Conservation (phyloP, 2,888 invertebrate species). For the Therioaphis trifolii region DNA sequence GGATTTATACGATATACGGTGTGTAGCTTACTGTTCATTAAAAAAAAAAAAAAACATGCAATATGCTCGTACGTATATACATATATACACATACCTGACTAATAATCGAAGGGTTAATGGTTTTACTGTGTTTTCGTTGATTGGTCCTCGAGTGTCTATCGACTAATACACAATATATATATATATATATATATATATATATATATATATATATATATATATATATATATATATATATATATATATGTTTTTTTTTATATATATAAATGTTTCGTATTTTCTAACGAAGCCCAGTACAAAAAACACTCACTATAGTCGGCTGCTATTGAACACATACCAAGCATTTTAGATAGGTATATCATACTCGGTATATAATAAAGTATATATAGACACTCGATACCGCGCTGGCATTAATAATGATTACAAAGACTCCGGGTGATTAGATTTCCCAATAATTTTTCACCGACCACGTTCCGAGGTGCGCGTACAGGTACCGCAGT, state of each 20-base stretch:
- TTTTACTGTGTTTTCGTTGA: constrained; percentile 46
- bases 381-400: background rate
- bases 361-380: background rate
- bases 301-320: background rate
- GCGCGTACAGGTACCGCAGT: background rate
- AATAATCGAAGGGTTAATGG: constrained; percentile 44
- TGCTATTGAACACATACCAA: background rate
- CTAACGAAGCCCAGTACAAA: constrained; percentile 16
- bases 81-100: background rate
- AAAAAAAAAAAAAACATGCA: constrained; percentile 13
- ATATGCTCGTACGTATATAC: background rate
- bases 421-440: background rate
- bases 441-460: background rate
- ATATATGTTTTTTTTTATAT: constrained; percentile 1
- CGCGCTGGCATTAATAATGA: background rate
- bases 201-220: constrained; percentile 1
- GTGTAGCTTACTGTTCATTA: background rate
- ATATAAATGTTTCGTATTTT: background rate
- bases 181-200: too few species aligned
- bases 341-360: background rate
- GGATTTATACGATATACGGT: background rate
- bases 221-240: background rate
- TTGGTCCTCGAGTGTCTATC: constrained; percentile 28
- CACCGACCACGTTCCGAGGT: background rate
- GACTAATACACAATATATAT: too few species aligned